Evolutionary conservation across 2,797 vertebrate genomes (phyloP).

Genomic region (Netta rufina): DNA sequence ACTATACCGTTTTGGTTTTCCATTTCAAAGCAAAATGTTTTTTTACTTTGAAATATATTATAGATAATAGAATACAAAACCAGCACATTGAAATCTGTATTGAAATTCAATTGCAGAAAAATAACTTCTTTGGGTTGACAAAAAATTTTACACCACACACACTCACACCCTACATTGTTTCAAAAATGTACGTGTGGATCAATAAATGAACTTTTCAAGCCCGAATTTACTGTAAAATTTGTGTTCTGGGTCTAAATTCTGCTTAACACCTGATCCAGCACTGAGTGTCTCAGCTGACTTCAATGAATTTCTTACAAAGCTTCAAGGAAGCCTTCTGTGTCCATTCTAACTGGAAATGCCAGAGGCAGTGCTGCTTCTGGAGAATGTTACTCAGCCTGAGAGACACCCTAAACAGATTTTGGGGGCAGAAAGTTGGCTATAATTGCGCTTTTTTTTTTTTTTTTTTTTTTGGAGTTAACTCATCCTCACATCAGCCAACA

Average conservation of each 20-base stretch:
- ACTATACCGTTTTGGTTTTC: not conserved
- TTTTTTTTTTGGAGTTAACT: not conserved
- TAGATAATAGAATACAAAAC: not conserved
- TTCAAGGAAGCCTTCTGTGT: not conserved
- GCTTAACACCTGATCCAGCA: not conserved
- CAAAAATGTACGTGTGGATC: not conserved
- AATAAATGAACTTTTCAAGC: not conserved
- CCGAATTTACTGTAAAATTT: not conserved
- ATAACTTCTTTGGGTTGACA: not conserved
- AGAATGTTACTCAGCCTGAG: not conserved
- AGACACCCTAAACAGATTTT: not conserved
- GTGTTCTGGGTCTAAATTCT: not conserved
- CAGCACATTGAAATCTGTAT: not conserved
- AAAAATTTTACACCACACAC: not conserved
- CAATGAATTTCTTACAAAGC: not conserved
- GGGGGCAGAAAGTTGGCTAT: not conserved
- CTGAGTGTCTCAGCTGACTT: not conserved
- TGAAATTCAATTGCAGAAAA: not conserved
- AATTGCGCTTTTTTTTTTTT: not conserved
- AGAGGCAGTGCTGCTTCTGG: not conserved
- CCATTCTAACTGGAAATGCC: not conserved
- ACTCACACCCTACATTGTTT: not conserved
- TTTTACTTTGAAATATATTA: not conserved
- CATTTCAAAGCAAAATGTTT: not conserved
- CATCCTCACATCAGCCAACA: not conserved